Conservation (phyloP, 2,113 vertebrate genomes). For the Marcusenius ussheri region DNA sequence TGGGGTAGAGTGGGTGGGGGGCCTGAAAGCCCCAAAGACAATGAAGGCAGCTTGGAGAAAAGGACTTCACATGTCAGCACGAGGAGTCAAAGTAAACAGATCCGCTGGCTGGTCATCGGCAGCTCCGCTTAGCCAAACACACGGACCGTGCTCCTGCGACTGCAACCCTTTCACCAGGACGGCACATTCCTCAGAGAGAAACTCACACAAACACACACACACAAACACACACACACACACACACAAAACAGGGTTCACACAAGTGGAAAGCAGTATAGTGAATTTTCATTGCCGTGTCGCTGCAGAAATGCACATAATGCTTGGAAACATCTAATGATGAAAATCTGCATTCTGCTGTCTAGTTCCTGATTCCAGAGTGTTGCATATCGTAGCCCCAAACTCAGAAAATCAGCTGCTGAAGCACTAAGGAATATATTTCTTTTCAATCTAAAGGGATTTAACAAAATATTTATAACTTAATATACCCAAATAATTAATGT, state of each 20-base stretch:
- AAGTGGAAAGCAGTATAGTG: background rate
- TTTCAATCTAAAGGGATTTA: background rate
- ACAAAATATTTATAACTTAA: background rate
- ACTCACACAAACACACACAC: background rate
- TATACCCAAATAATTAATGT: background rate
- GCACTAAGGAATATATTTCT: background rate
- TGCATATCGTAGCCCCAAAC: background rate
- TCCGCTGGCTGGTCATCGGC: slow-evolving; percentile 44
- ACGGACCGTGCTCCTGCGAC: slow-evolving; percentile 54
- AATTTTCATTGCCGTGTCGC: background rate
- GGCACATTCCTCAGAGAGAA: slow-evolving; percentile 60
- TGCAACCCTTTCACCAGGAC: slow-evolving; percentile 55
- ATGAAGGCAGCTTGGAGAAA: background rate
- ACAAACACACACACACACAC: background rate
- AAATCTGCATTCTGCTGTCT: background rate
- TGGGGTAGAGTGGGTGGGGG: background rate
- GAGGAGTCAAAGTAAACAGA: slow-evolving; percentile 39
- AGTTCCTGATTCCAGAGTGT: background rate
- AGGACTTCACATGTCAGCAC: slow-evolving; percentile 11
- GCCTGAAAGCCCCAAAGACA: background rate
- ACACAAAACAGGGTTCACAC: slow-evolving; percentile 31
- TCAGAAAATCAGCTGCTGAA: background rate
- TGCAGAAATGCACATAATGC: background rate
- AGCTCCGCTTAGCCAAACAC: slow-evolving; percentile 59
- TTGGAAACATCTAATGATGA: background rate